A percentile compares a stretch with the other conserved stretches of the same genome.
Evolutionary conservation across 1,140 invertebrate species (phyloP).

Genomic region (Atta cephalotes): DNA sequence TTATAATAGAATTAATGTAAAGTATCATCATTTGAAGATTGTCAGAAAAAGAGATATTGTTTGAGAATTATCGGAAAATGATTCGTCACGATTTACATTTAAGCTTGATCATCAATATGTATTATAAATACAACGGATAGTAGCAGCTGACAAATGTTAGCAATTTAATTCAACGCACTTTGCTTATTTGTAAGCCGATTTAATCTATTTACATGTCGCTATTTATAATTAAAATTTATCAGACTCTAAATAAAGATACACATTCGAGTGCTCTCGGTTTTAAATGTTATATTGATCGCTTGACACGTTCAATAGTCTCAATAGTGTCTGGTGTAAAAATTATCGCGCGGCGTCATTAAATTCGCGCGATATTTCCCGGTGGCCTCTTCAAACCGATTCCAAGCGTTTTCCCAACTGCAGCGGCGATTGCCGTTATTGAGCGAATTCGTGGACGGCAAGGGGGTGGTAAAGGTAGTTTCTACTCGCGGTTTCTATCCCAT

Average conservation of each 20-base stretch:
- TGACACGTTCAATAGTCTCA: neutral
- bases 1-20: neutral
- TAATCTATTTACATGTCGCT: conserved; percentile 1
- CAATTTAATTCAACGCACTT: neutral
- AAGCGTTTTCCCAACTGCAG: conserved; percentile 15
- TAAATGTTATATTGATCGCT: neutral
- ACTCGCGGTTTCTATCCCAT: conserved; percentile 45
- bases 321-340: conserved; percentile 18
- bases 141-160: neutral
- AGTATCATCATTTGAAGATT: neutral
- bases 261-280: neutral
- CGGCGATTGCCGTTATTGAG: conserved; percentile 57
- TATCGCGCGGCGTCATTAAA: conserved; percentile 47
- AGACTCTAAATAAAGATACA: neutral
- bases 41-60: neutral
- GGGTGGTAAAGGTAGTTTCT: neutral
- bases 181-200: neutral
- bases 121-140: neutral
- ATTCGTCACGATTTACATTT: conserved; percentile 22
- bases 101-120: neutral
- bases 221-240: conserved; percentile 10
- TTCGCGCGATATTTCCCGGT: conserved; percentile 13
- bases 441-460: neutral
- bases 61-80: conserved; percentile 3
- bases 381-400: conserved; percentile 29